Conservation (phyloP, 2,888 invertebrate species). For the Cryptosula pallasiana region DNA sequence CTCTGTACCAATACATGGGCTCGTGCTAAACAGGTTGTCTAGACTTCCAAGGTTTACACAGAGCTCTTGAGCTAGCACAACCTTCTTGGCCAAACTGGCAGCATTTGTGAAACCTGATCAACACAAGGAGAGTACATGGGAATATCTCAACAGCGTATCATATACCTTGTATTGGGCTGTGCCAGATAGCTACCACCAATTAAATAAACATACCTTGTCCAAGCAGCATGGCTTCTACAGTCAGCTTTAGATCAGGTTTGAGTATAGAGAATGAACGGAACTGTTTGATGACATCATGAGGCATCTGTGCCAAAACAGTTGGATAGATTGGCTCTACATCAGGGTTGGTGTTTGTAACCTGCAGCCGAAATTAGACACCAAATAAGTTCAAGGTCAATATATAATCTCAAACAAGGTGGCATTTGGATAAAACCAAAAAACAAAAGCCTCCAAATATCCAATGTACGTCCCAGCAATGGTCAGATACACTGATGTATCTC, state of each 20-base stretch:
- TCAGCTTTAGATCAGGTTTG: slow-evolving; percentile 39
- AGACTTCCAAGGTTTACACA: slow-evolving; percentile 43
- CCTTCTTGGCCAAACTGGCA: slow-evolving; percentile 40
- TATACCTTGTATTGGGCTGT: too few species aligned
- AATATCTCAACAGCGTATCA: too few species aligned
- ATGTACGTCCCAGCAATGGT: too few species aligned
- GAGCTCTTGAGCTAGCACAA: slow-evolving; percentile 38
- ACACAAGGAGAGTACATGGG: too few species aligned
- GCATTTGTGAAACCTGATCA: slow-evolving; percentile 43
- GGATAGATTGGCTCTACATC: slow-evolving; percentile 42
- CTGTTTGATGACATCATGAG: slow-evolving; percentile 42
- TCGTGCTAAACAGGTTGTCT: slow-evolving; percentile 29
- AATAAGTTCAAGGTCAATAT: too few species aligned
- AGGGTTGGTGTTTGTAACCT: slow-evolving; percentile 38
- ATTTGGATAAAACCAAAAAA: too few species aligned
- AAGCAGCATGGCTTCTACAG: slow-evolving; percentile 42
- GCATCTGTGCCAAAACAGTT: slow-evolving; percentile 38
- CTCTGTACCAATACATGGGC: slow-evolving; percentile 14
- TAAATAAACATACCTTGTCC: slow-evolving; percentile 52
- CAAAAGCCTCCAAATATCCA: too few species aligned
- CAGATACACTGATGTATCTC: too few species aligned
- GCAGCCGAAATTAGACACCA: too few species aligned
- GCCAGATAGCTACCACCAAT: too few species aligned
- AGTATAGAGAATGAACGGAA: slow-evolving; percentile 43
- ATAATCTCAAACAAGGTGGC: too few species aligned